These are phyloP conservation scores for Phataginus tetradactyla DNA, from an alignment of 2,797 vertebrate species.

Conservation along the genomic window DNA sequence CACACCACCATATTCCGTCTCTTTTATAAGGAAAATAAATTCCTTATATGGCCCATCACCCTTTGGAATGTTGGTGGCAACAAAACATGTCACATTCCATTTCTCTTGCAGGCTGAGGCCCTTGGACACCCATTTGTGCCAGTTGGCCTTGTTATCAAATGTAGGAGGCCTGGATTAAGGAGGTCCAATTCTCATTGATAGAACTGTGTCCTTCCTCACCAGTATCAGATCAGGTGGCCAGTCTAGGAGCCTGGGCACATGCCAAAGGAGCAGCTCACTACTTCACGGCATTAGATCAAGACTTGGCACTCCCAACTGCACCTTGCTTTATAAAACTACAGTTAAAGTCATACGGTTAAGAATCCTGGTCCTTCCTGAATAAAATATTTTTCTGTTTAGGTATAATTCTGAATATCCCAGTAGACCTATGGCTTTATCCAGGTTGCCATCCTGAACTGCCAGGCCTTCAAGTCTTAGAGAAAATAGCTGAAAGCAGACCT, in stretches of 20 bases:
- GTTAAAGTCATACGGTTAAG: slow-evolving; percentile 2
- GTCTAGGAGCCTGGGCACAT: neutral
- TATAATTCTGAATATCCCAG: neutral
- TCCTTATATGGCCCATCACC: neutral
- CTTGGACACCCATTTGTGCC: neutral
- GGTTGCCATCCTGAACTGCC: neutral
- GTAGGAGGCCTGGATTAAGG: slow-evolving; percentile 8
- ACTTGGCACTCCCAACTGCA: neutral
- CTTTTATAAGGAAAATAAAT: slow-evolving; percentile 24
- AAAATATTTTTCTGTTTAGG: slow-evolving; percentile 4
- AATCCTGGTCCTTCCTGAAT: slow-evolving; percentile 16
- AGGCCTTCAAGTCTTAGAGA: neutral
- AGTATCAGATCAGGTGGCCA: neutral
- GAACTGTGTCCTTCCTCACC: neutral
- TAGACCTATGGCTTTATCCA: neutral
- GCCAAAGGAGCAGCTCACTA: neutral
- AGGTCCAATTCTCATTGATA: neutral
- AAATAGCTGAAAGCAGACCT: slow-evolving; percentile 11
- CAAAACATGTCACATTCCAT: slow-evolving; percentile 18
- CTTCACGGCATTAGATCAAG: neutral
- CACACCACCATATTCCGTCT: neutral
- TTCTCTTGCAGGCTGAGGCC: neutral
- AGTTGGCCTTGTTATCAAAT: neutral
- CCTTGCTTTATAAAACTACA: neutral
- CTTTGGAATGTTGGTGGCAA: neutral